Percentiles rank a stretch among this genome's conserved stretches.
Conservation (phyloP, 2,797 vertebrate species). For the Tachyglossus aculeatus region DNA sequence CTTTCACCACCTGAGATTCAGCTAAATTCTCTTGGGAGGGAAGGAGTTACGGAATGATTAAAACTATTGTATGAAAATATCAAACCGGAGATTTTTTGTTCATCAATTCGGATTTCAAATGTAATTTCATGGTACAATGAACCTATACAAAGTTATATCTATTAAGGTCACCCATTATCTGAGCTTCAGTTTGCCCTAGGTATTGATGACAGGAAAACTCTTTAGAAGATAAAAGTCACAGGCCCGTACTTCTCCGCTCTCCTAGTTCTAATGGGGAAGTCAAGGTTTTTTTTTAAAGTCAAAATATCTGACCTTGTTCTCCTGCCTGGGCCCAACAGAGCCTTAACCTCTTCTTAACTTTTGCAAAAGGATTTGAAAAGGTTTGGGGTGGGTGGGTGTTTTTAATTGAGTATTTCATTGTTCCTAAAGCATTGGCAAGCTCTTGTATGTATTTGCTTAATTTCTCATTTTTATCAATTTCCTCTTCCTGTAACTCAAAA, state of each 20-base stretch:
- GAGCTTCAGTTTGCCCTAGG: conserved; percentile 54
- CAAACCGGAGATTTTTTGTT: conserved; percentile 70
- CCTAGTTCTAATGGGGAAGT: conserved; percentile 40
- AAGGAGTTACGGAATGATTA: conserved; percentile 67
- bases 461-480: conserved; percentile 41
- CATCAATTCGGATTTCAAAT: conserved; percentile 81
- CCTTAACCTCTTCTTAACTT: background rate
- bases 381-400: conserved; percentile 29
- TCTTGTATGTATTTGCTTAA: conserved; percentile 64
- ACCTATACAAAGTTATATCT: conserved; percentile 71
- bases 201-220: conserved; percentile 68
- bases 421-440: conserved; percentile 57
- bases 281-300: conserved; percentile 35
- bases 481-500: conserved; percentile 19
- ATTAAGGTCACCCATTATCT: conserved; percentile 75
- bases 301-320: conserved; percentile 37
- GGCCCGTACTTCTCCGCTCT: conserved; percentile 49
- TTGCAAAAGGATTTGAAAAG: conserved; percentile 55
- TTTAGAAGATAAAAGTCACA: conserved; percentile 67
- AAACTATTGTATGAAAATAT: conserved; percentile 61
- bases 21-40: conserved; percentile 44
- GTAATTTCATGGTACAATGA: conserved; percentile 81
- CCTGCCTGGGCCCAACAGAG: background rate
- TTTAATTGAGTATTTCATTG: conserved; percentile 63
- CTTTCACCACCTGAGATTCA: background rate